Base-by-base conservation (phyloP, 2,797 vertebrate genomes). In the Graptemys geographica region DNA sequence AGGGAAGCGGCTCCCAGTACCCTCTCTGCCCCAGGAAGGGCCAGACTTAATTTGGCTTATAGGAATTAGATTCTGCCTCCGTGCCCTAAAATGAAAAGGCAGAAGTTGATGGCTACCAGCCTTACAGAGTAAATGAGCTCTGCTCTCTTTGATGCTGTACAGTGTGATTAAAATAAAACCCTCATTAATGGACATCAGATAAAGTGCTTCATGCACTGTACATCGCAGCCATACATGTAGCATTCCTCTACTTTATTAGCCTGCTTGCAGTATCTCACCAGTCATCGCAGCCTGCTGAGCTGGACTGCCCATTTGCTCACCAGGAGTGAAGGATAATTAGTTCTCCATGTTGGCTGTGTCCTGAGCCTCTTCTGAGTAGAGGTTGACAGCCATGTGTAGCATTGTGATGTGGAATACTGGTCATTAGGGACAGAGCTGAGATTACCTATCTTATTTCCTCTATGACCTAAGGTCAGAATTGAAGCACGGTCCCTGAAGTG, bases 381-480 rank as follows among this genome's bases (percentile, higher is more conserved):
- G 93, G 86, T 90, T 91, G 90, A 91, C 94, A 92, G 89, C 89
- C 95, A 95, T 81, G 86, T 85, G 65, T 47, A 94, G 92, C 90
- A 76, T 13, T 91, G 89, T 88, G 92, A 95, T 92, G 62, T 83
- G 88, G 76, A 95, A 96, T 94, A 95, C 85, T 93, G 90, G 92
- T 81, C 79, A 87, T 90, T 94, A 94, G 83, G 94, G 86, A 96
- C 57, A 90, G 95, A 94, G 94, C 95, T 89, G 83, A 94, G 94
- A 89, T 97, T 96, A 96, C 94, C 93, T 94, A 93, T 96, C 91
- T 96, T 87, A 96, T 97, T 98, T 97, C 97, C 92, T 97, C 96
- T 79, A 78, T 88, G 96, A 90, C 91, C 92, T 91, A 81, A 89
- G 95, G 96, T 95, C 94, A 97, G 83, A 94, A 76, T 89, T 93